Evolutionary conservation across 2,888 invertebrate species (phyloP), one percentile per base, ranked within the genome.

Genomic region (Clusia tigrina): DNA sequence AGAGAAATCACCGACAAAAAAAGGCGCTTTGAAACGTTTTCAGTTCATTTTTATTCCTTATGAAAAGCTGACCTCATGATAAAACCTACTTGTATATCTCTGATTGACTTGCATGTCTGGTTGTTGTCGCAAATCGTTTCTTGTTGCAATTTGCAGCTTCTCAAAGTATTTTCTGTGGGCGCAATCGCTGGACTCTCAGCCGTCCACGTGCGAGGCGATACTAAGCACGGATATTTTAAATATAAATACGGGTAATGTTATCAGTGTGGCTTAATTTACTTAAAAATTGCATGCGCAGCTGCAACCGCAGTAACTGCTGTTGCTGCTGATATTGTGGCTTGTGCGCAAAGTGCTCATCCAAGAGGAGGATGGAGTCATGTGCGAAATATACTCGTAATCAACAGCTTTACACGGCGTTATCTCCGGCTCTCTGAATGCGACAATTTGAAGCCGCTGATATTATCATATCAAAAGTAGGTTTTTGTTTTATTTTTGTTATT

Each of bases 381-480:
- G n/a, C n/a, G n/a, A n/a, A n/a, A n/a, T n/a, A n/a, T n/a, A n/a
- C n/a, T n/a, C n/a, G n/a, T n/a, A n/a, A n/a, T n/a, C n/a, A n/a
- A n/a, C n/a, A n/a, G n/a, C n/a, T n/a, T n/a, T n/a, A n/a, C n/a
- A 66, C 64, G 64, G 66, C 64, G 67, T 66, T 67, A 66, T 68
- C 66, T 52, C 32, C 42, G 53, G 32, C 51, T 54, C 38, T 26
- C 37, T 53, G 52, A 58, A 53, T 38, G 58, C 42, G 42, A 63
- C 55, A 53, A 54, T 23, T 62, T 64, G 12, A 6, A 26, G 58
- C 42, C 73, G 76, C 76, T 75, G 74, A 71, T 76, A 73, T 74
- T 74, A 77, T 75, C 74, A 74, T 74, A 75, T 58, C 32, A 32
- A 58, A 58, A 24, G 72, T 68, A 69, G 68, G 12, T 2, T 52